These are phyloP conservation scores for Meteorus sp. DNA, from an alignment of 1,140 invertebrate species.

Conservation along the genomic window DNA sequence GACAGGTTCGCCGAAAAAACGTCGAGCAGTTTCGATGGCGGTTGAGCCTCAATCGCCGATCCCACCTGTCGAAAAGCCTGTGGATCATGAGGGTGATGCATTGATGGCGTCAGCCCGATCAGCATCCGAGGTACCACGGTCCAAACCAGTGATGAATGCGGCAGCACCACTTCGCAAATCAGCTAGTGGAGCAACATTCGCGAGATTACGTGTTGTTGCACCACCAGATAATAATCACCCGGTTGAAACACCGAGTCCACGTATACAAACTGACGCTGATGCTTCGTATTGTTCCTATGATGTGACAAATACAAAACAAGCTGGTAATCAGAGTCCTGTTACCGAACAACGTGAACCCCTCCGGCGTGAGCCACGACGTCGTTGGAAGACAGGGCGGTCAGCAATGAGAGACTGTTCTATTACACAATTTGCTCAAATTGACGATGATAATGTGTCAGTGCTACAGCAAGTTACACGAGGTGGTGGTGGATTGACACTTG, in stretches of 20 bases:
- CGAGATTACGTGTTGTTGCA: conserved; percentile 49
- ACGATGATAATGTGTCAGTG: conserved; percentile 89
- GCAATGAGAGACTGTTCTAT: conserved; percentile 65
- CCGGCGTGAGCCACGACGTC: conserved; percentile 53
- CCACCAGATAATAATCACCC: conserved; percentile 41
- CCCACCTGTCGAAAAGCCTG: conserved; percentile 50
- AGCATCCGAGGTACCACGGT: conserved; percentile 51
- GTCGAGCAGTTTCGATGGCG: conserved; percentile 61
- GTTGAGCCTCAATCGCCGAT: conserved; percentile 51
- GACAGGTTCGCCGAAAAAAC: conserved; percentile 59
- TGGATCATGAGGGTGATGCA: conserved; percentile 61
- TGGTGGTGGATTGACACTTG: conserved; percentile 76
- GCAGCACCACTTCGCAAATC: conserved; percentile 50
- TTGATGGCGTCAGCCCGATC: conserved; percentile 59
- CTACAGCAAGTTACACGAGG: conserved; percentile 80
- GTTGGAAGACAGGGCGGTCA: conserved; percentile 48
- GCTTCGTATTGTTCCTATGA: conserved; percentile 62
- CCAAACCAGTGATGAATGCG: conserved; percentile 45
- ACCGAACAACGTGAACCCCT: conserved; percentile 56
- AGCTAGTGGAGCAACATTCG: conserved; percentile 54
- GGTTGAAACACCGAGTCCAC: conserved; percentile 61
- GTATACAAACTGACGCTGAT: conserved; percentile 64
- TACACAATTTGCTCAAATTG: conserved; percentile 88
- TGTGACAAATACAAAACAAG: conserved; percentile 52
- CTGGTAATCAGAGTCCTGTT: conserved; percentile 55